Conservation (phyloP, 2,888 invertebrate genomes). For the Ephialtes manifestator region DNA sequence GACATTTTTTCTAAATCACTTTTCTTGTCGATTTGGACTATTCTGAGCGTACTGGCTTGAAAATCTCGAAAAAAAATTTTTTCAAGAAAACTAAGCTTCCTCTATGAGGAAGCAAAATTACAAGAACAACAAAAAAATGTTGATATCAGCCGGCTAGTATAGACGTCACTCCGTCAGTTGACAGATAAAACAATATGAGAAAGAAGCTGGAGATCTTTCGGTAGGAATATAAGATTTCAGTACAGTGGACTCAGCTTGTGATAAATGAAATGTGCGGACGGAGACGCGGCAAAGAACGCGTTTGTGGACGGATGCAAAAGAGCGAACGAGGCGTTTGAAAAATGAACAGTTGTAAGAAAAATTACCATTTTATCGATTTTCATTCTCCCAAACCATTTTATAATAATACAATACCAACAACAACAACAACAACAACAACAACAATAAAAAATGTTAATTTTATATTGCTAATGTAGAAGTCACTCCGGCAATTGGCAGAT, state of each 20-base stretch:
- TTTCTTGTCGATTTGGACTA: too few species aligned
- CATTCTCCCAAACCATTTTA: too few species aligned
- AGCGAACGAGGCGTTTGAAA: neutral
- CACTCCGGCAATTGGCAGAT: neutral
- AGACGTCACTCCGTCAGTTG: neutral
- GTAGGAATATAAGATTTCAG: too few species aligned
- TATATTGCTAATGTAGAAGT: neutral
- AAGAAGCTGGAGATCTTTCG: neutral
- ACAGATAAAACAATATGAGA: slow-evolving; percentile 21
- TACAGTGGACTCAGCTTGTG: slow-evolving; percentile 35
- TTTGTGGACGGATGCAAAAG: neutral
- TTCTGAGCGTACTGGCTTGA: too few species aligned
- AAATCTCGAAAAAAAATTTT: too few species aligned
- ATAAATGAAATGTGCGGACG: slow-evolving; percentile 60
- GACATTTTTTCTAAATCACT: too few species aligned
- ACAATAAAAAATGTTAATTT: neutral
- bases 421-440: neutral
- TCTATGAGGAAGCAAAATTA: too few species aligned
- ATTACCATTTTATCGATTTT: too few species aligned
- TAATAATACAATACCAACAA: too few species aligned
- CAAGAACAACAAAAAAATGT: too few species aligned
- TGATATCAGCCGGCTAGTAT: neutral
- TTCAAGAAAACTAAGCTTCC: too few species aligned
- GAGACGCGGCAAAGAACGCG: slow-evolving; percentile 3
- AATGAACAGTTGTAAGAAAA: too few species aligned